Percentiles rank a stretch among this genome's conserved stretches.
Evolutionary conservation across 2,797 vertebrate species (phyloP).

Genomic region (Lithobates pipiens): DNA sequence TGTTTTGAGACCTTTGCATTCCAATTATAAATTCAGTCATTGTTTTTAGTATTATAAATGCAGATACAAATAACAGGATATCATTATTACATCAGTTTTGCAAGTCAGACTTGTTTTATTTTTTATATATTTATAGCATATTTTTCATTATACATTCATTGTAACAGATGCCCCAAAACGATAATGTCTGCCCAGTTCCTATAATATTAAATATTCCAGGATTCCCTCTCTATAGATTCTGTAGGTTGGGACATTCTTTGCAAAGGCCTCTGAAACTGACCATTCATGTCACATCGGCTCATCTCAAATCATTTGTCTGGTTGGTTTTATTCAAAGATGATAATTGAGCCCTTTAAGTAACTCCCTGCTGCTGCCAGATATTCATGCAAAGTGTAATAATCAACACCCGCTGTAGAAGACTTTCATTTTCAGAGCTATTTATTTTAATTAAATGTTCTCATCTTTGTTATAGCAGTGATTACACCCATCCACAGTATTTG

Average conservation of each 20-base stretch:
- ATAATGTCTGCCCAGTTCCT: not conserved
- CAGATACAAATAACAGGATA: too few species aligned
- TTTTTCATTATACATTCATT: too few species aligned
- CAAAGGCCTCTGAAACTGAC: conserved; percentile 33
- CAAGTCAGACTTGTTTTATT: too few species aligned
- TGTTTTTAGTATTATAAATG: too few species aligned
- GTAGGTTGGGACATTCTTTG: conserved; percentile 48
- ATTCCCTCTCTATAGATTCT: conserved; percentile 36
- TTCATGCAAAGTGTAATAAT: conserved; percentile 36
- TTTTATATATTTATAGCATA: too few species aligned
- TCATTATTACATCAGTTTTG: too few species aligned
- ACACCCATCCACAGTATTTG: conserved; percentile 1
- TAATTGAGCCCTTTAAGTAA: conserved; percentile 56
- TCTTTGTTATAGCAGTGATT: conserved; percentile 6
- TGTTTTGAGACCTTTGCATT: too few species aligned
- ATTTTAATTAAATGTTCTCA: conserved; percentile 40
- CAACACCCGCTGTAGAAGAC: conserved; percentile 10
- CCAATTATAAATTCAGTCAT: too few species aligned
- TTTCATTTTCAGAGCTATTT: conserved; percentile 29
- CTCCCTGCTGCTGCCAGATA: conserved; percentile 28
- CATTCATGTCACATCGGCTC: conserved; percentile 57
- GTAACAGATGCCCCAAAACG: not conserved
- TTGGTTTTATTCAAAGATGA: conserved; percentile 49
- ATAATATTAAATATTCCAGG: not conserved
- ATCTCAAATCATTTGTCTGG: conserved; percentile 50